Conservation (phyloP, 2,113 vertebrate genomes). For the Hemicordylus capensis region DNA sequence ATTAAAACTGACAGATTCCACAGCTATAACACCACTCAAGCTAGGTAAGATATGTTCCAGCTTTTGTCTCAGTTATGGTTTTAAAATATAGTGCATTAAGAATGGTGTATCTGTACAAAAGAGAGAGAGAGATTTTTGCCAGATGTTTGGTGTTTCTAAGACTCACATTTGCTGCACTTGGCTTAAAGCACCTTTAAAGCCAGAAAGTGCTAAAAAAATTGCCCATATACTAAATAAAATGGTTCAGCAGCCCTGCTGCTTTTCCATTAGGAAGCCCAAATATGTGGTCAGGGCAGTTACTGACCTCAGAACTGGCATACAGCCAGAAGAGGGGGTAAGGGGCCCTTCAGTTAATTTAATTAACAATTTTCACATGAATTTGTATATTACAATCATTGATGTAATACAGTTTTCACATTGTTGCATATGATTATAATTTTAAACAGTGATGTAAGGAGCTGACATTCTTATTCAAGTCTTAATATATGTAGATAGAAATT, state of each 20-base stretch:
- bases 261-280: too few species aligned
- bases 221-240: too few species aligned
- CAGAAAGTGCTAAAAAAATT: neutral
- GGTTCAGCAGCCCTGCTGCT: too few species aligned
- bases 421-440: too few species aligned
- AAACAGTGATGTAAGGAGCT: neutral
- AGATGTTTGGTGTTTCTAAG: neutral
- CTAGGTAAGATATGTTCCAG: constrained; percentile 76
- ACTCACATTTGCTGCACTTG: neutral
- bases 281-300: neutral
- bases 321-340: neutral
- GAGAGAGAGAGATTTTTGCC: too few species aligned
- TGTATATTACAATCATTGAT: too few species aligned
- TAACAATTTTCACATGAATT: too few species aligned
- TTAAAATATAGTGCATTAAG: neutral
- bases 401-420: too few species aligned
- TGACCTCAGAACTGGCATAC: neutral
- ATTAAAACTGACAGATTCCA: constrained; percentile 88
- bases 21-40: constrained; percentile 68
- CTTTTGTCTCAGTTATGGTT: neutral
- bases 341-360: neutral
- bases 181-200: neutral
- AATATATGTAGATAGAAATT: neutral
- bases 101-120: too few species aligned
- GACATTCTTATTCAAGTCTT: neutral